phyloP scores from a whole-genome alignment of 2,113 vertebrate genomes.

The Centropus unirufus region DNA sequence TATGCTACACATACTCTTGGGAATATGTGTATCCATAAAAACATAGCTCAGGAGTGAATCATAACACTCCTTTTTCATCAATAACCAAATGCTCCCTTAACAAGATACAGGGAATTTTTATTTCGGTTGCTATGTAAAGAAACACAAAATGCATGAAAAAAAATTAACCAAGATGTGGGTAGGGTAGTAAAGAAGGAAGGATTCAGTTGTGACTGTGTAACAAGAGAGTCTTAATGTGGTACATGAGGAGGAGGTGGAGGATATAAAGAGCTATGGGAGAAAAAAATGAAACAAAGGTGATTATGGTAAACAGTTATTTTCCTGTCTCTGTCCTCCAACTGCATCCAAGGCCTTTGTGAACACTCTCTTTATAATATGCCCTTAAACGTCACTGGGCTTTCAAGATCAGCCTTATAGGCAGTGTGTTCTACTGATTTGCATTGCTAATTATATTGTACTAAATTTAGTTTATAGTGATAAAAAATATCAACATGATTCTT shows the following conservation, averaged over 20 bases:
- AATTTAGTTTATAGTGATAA: conserved; percentile 49
- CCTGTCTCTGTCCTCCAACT: conserved; percentile 30
- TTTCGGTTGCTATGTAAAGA: conserved; percentile 43
- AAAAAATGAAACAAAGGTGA: conserved; percentile 54
- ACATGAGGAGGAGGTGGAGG: conserved; percentile 1
- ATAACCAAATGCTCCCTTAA: conserved; percentile 23
- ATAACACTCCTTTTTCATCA: background rate
- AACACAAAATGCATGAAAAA: conserved; percentile 3
- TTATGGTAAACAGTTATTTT: conserved; percentile 24
- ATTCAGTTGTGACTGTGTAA: background rate
- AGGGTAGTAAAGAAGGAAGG: conserved; percentile 17
- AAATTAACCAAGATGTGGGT: background rate
- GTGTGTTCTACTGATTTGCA: background rate
- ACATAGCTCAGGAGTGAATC: background rate
- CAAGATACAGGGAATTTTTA: conserved; percentile 8
- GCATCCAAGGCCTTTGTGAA: background rate
- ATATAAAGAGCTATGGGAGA: conserved; percentile 36
- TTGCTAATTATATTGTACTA: conserved; percentile 61
- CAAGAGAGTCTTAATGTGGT: background rate
- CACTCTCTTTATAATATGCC: conserved; percentile 43
- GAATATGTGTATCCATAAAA: background rate
- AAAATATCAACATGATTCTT: conserved; percentile 38
- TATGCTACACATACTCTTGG: background rate
- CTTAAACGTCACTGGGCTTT: conserved; percentile 48
- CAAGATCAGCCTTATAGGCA: conserved; percentile 6